Base-by-base conservation (phyloP, 2,797 vertebrate genomes). In the Pangasius djambal region DNA sequence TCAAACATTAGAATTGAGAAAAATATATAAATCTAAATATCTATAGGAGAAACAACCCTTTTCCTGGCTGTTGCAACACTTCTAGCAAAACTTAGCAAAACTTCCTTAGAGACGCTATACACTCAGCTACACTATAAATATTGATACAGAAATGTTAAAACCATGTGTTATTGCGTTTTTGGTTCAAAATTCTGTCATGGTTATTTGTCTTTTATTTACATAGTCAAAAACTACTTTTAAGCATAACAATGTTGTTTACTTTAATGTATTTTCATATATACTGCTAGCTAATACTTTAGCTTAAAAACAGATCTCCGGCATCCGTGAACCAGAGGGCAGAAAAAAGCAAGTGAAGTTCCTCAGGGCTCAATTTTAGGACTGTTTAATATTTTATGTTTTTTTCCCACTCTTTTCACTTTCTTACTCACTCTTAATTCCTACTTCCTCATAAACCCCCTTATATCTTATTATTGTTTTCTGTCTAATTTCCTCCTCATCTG, bases 321-420 rank as follows among this genome's bases (percentile, higher is more conserved):
- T 57, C 3, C 31, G 4, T 20, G n/a, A 81, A 57, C 50, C 48
- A 52, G 28, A 52, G 2, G 28, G 13, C 44, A 52, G 22, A n/a
- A 57, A 67, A 69, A 84, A 44, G n/a, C 10, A 57, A 61, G 13
- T 16, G 25, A 22, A 13, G n/a, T 34, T 85, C 65, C 65, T 85
- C 83, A 85, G 48, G 65, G 83, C 50, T 70, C 48, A 34, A 18
- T 85, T 85, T 16, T 70, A 37, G n/a, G 65, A 25, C 83, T 16
- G 4, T 37, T 85, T 69, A 70, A 1, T 0, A 34, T 70, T 69
- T 52, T 3, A 28, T 65, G 5, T 83, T 89, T 85, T 91, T 65
- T 86, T 44, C 44, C 52, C 50, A 83, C 18, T 25, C 83, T 88
- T 83, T 50, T 61, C 87, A 91, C 74, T 86, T 48, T 78, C 28